These are phyloP conservation scores for Drymonia ruficornis DNA, from an alignment of 2,888 invertebrate genomes.

Conservation along the genomic window DNA sequence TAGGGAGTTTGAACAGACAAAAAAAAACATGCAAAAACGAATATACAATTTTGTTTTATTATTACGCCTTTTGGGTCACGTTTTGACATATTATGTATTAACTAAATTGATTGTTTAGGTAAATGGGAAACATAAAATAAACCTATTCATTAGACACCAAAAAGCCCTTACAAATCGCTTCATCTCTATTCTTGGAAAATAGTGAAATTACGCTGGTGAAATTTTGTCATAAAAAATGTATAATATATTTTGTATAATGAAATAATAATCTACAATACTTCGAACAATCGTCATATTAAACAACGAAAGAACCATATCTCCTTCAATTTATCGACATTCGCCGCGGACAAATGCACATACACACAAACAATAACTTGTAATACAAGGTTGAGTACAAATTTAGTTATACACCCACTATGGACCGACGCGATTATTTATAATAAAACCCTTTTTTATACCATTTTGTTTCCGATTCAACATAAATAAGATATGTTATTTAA, in stretches of 20 bases:
- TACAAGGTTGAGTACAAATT: conserved; percentile 78
- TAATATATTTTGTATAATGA: too few relatives aligned
- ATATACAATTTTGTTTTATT: too few relatives aligned
- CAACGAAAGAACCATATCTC: conserved; percentile 66
- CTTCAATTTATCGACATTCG: conserved; percentile 71
- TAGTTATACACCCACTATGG: conserved; percentile 78
- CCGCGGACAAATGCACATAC: conserved; percentile 50
- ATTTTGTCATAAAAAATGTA: too few relatives aligned
- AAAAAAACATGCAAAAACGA: conserved; percentile 17
- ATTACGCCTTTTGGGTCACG: too few relatives aligned
- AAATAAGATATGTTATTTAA: conserved; percentile 86
- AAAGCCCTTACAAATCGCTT: too few relatives aligned
- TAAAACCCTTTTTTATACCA: conserved; percentile 77
- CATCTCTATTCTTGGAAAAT: too few relatives aligned
- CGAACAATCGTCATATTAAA: conserved; percentile 10
- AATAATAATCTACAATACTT: not conserved
- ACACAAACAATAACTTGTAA: conserved; percentile 63
- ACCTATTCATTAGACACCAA: too few relatives aligned
- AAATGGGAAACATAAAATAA: too few relatives aligned
- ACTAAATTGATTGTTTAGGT: too few relatives aligned
- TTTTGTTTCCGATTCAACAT: conserved; percentile 84
- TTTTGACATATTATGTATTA: too few relatives aligned
- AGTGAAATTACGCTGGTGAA: too few relatives aligned
- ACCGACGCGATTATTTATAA: conserved; percentile 75
- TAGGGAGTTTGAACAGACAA: conserved; percentile 9